Percentiles rank a stretch among this genome's conserved stretches.
phyloP scores from a whole-genome alignment of 2,888 invertebrate species.

The Eudasyphora cyanicolor region DNA sequence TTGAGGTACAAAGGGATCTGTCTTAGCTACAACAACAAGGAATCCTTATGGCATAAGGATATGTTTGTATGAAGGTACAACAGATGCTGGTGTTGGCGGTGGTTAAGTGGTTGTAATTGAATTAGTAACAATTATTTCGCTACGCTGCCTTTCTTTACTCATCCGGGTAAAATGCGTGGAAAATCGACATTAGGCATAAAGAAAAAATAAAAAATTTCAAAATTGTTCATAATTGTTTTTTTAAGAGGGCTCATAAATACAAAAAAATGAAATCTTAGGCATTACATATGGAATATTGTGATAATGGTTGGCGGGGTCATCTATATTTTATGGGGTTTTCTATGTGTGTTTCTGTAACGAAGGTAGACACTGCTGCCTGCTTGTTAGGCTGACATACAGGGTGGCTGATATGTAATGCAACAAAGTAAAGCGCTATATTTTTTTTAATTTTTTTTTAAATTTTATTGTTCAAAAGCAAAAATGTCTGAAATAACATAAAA shows the following conservation, averaged over 20 bases:
- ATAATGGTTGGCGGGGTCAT: not conserved
- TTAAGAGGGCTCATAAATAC: not conserved
- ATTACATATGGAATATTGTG: not conserved
- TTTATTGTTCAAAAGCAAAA: no score
- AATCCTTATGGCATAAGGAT: not conserved
- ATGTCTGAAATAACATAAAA: no score
- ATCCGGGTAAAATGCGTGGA: constrained; percentile 29
- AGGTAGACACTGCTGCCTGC: no score
- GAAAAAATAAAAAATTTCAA: not conserved
- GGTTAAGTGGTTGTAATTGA: constrained; percentile 41
- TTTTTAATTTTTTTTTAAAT: no score
- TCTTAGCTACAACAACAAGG: not conserved
- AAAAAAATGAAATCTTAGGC: not conserved
- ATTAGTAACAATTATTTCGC: constrained; percentile 39
- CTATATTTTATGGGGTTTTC: not conserved
- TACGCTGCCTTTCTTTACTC: not conserved
- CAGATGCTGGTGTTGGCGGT: no score
- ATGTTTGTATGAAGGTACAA: not conserved
- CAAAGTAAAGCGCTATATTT: no score
- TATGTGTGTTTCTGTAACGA: not conserved
- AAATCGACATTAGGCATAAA: not conserved
- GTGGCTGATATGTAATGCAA: no score
- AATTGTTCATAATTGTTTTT: not conserved
- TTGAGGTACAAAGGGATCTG: constrained; percentile 14
- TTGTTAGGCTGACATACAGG: no score